Evolutionary conservation across 2,797 vertebrate species (phyloP), one percentile per base, ranked within the genome.

Genomic region (Naso thynnoides): DNA sequence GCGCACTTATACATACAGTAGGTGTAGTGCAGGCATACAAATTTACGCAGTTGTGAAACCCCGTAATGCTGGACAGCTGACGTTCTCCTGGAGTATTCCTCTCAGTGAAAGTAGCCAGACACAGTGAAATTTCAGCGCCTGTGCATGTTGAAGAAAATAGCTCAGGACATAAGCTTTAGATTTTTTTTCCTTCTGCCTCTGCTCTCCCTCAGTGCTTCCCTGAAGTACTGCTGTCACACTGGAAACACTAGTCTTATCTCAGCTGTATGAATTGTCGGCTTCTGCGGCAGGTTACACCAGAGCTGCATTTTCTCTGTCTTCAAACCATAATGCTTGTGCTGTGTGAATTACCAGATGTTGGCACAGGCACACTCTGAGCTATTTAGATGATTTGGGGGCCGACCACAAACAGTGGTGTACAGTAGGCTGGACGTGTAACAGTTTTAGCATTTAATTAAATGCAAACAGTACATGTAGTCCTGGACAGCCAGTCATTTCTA

Each of bases 171-270:
- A 64, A 79, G 79, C 64, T 82, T 76, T 65, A 55, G 76, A 70
- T 76, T 29, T 63, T 49, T 78, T 62, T 16, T 21, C 79, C 39
- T 27, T 47, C 72, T 80, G 71, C 76, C 58, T 81, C n/a, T n/a
- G n/a, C n/a, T n/a, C n/a, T n/a, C n/a, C n/a, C n/a, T 81, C 77
- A 72, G 71, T 88, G 76, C 29, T 70, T 71, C 39, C 55, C 70
- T 66, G 84, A 91, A 85, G 77, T 89, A 65, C 56, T 60, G 73
- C 73, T 83, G 85, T 89, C 88, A 81, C 79, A 48, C 65, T 79
- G 74, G 61, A 86, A 89, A 80, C 68, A 65, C 76, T 49, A 48
- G 78, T 77, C 85, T 90, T 86, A 90, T 90, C 81, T 60, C 81
- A 55, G 63, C 78, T 44, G 64, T 85, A 78, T 86, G 78, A 79